Evolutionary conservation across 2,113 vertebrate species (phyloP).

Genomic region (Ciconia boyciana): DNA sequence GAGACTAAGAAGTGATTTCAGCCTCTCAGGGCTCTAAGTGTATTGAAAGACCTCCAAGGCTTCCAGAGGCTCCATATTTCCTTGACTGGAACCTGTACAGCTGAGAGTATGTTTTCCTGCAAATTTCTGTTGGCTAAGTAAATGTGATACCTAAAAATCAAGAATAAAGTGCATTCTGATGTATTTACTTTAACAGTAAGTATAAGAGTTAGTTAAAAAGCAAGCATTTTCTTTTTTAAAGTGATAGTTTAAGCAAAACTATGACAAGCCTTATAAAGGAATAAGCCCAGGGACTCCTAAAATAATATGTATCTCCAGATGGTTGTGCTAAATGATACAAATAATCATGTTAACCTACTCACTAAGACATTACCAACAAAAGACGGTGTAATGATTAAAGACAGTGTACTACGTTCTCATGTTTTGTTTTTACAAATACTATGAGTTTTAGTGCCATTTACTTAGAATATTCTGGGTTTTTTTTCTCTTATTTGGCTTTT

Average conservation of each 20-base stretch:
- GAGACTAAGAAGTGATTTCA: not conserved
- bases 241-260: not conserved
- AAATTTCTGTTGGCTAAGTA: not conserved
- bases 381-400: not conserved
- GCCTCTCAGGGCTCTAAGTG: not conserved
- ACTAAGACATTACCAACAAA: not conserved
- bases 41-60: not conserved
- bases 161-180: not conserved
- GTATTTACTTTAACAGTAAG: not conserved
- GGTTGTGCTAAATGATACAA: constrained; percentile 3
- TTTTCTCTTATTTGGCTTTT: not conserved
- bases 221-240: not conserved
- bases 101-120: not conserved
- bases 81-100: not conserved
- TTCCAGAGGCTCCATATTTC: not conserved
- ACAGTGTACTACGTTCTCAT: not conserved
- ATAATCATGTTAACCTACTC: not conserved
- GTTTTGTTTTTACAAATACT: not conserved
- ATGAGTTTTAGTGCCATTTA: not conserved
- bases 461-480: not conserved
- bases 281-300: not conserved
- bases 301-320: not conserved
- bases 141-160: not conserved
- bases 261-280: not conserved
- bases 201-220: not conserved